Conservation (phyloP, 2,113 vertebrate species). For the Anolis sagrei region DNA sequence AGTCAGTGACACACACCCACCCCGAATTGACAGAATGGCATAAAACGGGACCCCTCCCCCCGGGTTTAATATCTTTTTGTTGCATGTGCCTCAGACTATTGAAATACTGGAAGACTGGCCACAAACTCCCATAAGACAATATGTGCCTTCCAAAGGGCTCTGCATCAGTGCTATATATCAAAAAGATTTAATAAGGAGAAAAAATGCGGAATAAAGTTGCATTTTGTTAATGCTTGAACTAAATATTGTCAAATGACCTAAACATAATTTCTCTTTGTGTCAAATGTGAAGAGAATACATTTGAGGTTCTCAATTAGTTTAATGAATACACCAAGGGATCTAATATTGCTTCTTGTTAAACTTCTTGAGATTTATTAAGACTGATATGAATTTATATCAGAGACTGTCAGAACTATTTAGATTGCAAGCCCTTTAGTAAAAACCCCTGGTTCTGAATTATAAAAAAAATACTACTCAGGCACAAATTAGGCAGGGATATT, state of each 20-base stretch:
- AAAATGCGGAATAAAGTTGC: slow-evolving; percentile 15
- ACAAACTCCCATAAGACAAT: slow-evolving; percentile 17
- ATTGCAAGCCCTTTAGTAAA: slow-evolving; percentile 30
- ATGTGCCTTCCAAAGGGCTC: slow-evolving; percentile 3
- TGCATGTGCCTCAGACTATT: rapidly evolving
- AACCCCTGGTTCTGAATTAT: slow-evolving; percentile 21
- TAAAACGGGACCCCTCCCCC: neutral
- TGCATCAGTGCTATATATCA: slow-evolving; percentile 15
- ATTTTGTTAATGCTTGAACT: slow-evolving; percentile 36
- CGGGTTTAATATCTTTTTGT: neutral
- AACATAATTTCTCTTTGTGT: slow-evolving; percentile 18
- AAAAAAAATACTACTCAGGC: slow-evolving; percentile 8
- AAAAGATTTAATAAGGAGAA: slow-evolving; percentile 17
- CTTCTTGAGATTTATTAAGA: slow-evolving; percentile 10
- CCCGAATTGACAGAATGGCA: neutral
- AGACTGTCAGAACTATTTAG: slow-evolving; percentile 31
- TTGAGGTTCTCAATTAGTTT: slow-evolving; percentile 29
- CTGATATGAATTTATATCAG: neutral
- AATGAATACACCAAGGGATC: slow-evolving; percentile 22
- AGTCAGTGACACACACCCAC: neutral
- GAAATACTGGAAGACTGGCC: slow-evolving; percentile 1
- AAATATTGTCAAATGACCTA: slow-evolving; percentile 37
- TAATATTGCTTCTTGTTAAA: slow-evolving; percentile 33
- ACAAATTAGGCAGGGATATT: neutral
- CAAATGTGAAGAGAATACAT: slow-evolving; percentile 29